Evolutionary conservation across 1,140 invertebrate species (phyloP), one percentile per base, ranked within the genome.

Genomic region (Palaemon carinicauda): DNA sequence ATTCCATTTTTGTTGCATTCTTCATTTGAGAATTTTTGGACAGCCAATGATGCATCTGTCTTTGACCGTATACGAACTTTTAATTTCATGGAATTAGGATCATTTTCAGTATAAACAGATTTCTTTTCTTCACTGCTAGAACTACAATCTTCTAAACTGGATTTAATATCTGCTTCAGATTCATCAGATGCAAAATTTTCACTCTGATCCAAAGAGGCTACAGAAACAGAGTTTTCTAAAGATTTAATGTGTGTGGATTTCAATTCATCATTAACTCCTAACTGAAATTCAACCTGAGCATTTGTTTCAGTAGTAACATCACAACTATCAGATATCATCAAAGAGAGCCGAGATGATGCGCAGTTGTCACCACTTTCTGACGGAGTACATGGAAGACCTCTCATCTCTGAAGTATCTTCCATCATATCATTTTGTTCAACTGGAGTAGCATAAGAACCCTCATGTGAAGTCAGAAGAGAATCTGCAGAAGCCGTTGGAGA

Each of bases 1-100:
- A 86, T 86, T 12, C 84, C 84, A 74, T 80, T 86, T 71, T 86
- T 78, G 54, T 86, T 86, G 33, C 80, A 80, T 21, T 53, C 24
- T 4, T 86, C 84, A 24, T 86, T 80, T 74, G 80, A 80, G n/a
- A 80, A 77, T 12, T 75, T 12, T 9, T 50, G 65, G 14, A 71
- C 14, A 21, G 77, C 51, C 15, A 24, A 27, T 56, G 33, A 71
- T 15, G 17, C 31, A 24, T 73, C 65, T 24, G 9, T 50, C 15
- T 65, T 65, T 52, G 60, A 69, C n/a, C 69, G 78, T 53, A 86
- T 50, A 52, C 69, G 80, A 29, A 86, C 71, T 50, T 71, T 71
- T 54, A 86, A 33, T 24, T 80, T 86, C 84, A 86, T 80, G 19
- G 51, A 31, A 19, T 41, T 56, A 9, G 24, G 31, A 50, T 86